Evolutionary conservation across 2,113 vertebrate species (phyloP).

Genomic region (Triplophysa siluroides): DNA sequence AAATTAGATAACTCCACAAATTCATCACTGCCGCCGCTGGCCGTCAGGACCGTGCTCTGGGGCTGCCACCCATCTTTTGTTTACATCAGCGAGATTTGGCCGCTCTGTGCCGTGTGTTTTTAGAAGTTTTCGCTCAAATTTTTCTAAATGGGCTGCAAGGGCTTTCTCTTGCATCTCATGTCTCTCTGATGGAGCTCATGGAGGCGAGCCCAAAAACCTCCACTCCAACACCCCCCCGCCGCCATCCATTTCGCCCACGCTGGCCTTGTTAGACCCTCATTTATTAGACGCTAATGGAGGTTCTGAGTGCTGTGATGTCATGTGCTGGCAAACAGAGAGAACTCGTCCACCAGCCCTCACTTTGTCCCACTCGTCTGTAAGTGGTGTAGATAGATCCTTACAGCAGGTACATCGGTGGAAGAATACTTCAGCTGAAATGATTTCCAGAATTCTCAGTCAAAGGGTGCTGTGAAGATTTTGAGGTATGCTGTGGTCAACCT

Average conservation of each 20-base stretch:
- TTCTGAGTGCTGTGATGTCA: constrained; percentile 75
- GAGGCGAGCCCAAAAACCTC: constrained; percentile 57
- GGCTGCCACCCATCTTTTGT: constrained; percentile 91
- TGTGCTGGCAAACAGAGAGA: constrained; percentile 65
- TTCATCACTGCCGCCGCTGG: constrained; percentile 91
- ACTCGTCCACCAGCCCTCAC: constrained; percentile 55
- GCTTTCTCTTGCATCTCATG: constrained; percentile 63
- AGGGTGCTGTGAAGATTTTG: constrained; percentile 26
- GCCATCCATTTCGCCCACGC: constrained; percentile 39
- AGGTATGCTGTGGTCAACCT: constrained; percentile 56
- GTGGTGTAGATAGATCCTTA: background rate
- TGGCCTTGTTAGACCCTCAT: constrained; percentile 76
- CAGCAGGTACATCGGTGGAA: background rate
- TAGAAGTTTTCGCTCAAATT: constrained; percentile 76
- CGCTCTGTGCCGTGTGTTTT: constrained; percentile 76
- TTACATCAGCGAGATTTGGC: constrained; percentile 84
- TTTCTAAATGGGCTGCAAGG: constrained; percentile 78
- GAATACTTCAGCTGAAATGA: background rate
- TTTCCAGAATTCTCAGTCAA: background rate
- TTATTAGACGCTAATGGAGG: constrained; percentile 81
- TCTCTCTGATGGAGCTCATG: constrained; percentile 67
- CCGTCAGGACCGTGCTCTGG: constrained; percentile 81
- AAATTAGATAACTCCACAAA: constrained; percentile 99
- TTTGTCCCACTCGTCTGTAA: constrained; percentile 16
- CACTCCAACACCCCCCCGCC: background rate